A percentile compares a stretch with the other conserved stretches of the same genome.
phyloP scores from a whole-genome alignment of 2,113 vertebrate species.

The Aix galericulata region DNA sequence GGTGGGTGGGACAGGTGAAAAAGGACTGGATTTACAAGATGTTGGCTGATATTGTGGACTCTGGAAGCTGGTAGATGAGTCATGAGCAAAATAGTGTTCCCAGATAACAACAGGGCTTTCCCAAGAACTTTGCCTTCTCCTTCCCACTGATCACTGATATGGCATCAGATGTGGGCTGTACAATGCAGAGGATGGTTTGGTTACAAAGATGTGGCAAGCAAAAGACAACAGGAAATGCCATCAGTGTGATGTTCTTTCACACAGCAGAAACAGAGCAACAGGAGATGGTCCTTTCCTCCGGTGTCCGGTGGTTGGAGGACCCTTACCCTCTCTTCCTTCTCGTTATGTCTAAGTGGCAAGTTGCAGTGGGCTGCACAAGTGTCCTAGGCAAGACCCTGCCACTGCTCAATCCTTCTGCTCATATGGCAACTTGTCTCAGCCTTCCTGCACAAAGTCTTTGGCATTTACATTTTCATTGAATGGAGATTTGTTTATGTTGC shows the following conservation, averaged over 20 bases:
- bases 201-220: neutral
- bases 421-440: neutral
- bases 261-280: neutral
- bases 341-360: neutral
- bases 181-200: neutral
- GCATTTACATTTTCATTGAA: neutral
- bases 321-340: neutral
- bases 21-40: neutral
- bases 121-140: neutral
- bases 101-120: neutral
- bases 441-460: neutral
- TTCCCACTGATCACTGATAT: neutral
- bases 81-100: neutral
- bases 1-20: neutral
- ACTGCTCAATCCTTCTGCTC: neutral
- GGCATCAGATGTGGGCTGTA: rapidly evolving
- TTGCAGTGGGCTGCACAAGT: neutral
- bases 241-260: neutral
- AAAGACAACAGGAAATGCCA: neutral
- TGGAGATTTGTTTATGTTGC: neutral
- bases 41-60: neutral
- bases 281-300: neutral
- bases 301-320: neutral
- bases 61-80: neutral
- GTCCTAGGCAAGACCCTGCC: neutral